phyloP scores from a whole-genome alignment of 2,113 vertebrate species.

The Rhynchopsitta pachyrhyncha region DNA sequence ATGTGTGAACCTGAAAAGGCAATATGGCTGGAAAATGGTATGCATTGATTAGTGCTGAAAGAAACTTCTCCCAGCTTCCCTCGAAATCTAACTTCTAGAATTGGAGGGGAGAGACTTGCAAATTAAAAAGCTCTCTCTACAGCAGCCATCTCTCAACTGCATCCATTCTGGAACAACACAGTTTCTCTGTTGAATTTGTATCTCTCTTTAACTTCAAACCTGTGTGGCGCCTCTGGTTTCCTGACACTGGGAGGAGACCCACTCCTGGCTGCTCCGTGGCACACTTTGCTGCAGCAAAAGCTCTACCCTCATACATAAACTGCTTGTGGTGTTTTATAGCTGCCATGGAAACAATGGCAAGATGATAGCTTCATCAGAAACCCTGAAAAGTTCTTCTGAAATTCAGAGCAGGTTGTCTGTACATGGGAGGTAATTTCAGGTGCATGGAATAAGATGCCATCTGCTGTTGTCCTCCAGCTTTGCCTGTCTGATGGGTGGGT shows the following conservation, averaged over 20 bases:
- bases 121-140: background rate
- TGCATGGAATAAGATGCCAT: background rate
- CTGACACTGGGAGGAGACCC: background rate
- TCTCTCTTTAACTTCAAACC: background rate
- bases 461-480: background rate
- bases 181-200: background rate
- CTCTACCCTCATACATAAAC: background rate
- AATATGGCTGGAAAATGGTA: background rate
- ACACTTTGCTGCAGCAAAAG: background rate
- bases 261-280: background rate
- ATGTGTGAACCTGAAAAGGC: background rate
- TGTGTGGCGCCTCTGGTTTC: background rate
- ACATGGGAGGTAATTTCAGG: background rate
- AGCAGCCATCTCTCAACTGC: background rate
- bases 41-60: background rate
- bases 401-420: background rate
- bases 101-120: background rate
- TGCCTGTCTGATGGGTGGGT: background rate
- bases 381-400: background rate
- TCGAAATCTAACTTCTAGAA: background rate
- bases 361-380: background rate
- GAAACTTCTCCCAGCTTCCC: background rate
- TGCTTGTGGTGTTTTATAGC: background rate
- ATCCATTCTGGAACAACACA: background rate
- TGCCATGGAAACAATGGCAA: background rate